Percentiles rank a stretch among this genome's conserved stretches.
These are phyloP conservation scores for Sclerodermus sp. DNA, from an alignment of 2,888 invertebrate species.

Conservation along the genomic window DNA sequence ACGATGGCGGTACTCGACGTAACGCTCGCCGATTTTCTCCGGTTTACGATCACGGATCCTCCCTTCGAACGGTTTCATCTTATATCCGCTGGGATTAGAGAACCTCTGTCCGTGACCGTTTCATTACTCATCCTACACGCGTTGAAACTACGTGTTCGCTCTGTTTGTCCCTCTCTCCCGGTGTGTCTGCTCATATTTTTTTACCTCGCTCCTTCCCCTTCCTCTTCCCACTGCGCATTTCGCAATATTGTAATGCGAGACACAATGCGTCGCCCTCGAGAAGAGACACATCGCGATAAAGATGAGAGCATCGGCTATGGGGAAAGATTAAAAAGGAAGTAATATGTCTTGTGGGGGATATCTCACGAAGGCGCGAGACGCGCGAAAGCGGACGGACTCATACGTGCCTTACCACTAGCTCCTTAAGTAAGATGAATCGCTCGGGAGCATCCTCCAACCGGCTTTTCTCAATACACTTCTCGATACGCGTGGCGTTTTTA, in stretches of 20 bases:
- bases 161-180: constrained; percentile 18
- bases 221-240: constrained; percentile 13
- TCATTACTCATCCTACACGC: constrained; percentile 42
- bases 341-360: constrained; percentile 25
- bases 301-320: constrained; percentile 8
- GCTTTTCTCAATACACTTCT: constrained; percentile 5
- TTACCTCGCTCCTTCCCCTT: constrained; percentile 6
- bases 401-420: neutral
- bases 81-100: constrained; percentile 37
- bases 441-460: constrained; percentile 5
- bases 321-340: constrained; percentile 16
- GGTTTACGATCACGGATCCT: constrained; percentile 1
- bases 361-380: constrained; percentile 17
- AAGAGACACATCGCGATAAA: constrained; percentile 25
- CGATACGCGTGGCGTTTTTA: too few relatives aligned
- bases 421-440: constrained; percentile 18
- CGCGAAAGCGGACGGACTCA: constrained; percentile 1
- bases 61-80: constrained; percentile 31
- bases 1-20: constrained; percentile 21
- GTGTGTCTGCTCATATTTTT: constrained; percentile 1
- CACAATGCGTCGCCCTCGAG: constrained; percentile 29
- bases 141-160: constrained; percentile 22
- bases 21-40: constrained; percentile 21
- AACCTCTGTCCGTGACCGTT: constrained; percentile 38
- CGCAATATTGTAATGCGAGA: constrained; percentile 40